Evolutionary conservation across 1,140 invertebrate genomes (phyloP).

Genomic region (Centruroides sculpturatus): DNA sequence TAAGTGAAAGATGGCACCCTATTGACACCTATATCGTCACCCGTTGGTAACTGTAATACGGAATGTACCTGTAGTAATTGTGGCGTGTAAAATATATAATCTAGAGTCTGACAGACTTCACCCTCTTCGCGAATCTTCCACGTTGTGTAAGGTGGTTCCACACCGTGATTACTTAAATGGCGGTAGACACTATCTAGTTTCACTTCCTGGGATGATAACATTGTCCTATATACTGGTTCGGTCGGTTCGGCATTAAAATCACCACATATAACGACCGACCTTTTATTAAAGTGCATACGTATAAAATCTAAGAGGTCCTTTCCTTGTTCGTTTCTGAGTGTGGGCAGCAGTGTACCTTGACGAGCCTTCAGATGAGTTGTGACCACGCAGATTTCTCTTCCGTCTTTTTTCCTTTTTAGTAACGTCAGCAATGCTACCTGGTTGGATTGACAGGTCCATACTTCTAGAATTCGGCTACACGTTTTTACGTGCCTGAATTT

Average conservation of each 20-base stretch:
- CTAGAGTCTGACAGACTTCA: constrained; percentile 57
- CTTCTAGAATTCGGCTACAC: constrained; percentile 46
- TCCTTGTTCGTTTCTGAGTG: constrained; percentile 56
- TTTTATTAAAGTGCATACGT: constrained; percentile 25
- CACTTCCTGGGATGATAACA: constrained; percentile 27
- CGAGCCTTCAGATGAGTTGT: constrained; percentile 65
- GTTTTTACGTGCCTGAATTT: constrained; percentile 44
- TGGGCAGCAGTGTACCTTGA: constrained; percentile 48
- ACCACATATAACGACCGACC: constrained; percentile 46
- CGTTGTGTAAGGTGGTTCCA: constrained; percentile 55
- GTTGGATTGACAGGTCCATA: constrained; percentile 52
- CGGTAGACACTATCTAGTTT: constrained; percentile 29
- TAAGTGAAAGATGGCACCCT: constrained; percentile 51
- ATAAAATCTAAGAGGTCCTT: constrained; percentile 51
- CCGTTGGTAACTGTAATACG: constrained; percentile 46
- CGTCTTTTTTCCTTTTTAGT: constrained; percentile 33
- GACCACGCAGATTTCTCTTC: constrained; percentile 46
- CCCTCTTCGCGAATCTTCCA: constrained; percentile 60
- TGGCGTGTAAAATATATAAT: constrained; percentile 58
- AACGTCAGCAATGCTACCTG: constrained; percentile 35
- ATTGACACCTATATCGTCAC: constrained; percentile 47
- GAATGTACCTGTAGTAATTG: constrained; percentile 40
- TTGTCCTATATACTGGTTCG: constrained; percentile 50
- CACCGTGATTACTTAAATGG: constrained; percentile 1
- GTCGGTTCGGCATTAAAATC: constrained; percentile 64